Conservation (phyloP, 2,113 vertebrate species). For the Podocnemis expansa region DNA sequence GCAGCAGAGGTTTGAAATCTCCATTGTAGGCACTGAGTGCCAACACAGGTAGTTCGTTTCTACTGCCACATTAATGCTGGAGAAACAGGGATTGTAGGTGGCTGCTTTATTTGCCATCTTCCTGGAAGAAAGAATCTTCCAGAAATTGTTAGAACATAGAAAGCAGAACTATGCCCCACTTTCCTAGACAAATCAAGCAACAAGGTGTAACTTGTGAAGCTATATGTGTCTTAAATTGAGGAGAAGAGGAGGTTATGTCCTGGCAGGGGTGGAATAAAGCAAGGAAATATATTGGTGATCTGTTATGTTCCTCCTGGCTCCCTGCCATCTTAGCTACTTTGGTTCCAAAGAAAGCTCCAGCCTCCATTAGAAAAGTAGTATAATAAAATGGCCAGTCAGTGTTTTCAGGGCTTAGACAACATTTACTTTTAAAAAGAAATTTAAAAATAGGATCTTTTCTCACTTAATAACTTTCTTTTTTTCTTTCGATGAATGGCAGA, state of each 20-base stretch:
- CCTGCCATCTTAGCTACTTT: not conserved
- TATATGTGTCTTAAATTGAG: not conserved
- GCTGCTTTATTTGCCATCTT: not conserved
- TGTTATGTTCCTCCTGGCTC: too few relatives aligned
- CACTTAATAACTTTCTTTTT: not conserved
- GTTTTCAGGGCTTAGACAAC: not conserved
- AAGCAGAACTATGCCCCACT: not conserved
- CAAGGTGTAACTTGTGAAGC: not conserved
- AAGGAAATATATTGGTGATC: not conserved
- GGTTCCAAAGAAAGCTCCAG: not conserved
- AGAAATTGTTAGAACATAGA: not conserved
- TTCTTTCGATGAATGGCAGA: not conserved
- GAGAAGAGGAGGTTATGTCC: not conserved
- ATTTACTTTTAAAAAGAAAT: not conserved
- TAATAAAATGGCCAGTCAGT: not conserved
- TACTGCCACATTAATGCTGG: slow-evolving; percentile 10
- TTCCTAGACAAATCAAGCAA: not conserved
- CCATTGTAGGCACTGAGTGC: not conserved
- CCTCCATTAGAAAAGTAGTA: not conserved
- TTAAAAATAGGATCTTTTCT: not conserved
- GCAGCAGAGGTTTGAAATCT: slow-evolving; percentile 26
- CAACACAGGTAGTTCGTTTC: slow-evolving; percentile 16
- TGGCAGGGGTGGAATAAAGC: not conserved
- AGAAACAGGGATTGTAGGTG: not conserved
- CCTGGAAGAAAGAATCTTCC: not conserved